These are phyloP conservation scores for Gadus chalcogrammus DNA, from an alignment of 2,113 vertebrate species.

Conservation along the genomic window DNA sequence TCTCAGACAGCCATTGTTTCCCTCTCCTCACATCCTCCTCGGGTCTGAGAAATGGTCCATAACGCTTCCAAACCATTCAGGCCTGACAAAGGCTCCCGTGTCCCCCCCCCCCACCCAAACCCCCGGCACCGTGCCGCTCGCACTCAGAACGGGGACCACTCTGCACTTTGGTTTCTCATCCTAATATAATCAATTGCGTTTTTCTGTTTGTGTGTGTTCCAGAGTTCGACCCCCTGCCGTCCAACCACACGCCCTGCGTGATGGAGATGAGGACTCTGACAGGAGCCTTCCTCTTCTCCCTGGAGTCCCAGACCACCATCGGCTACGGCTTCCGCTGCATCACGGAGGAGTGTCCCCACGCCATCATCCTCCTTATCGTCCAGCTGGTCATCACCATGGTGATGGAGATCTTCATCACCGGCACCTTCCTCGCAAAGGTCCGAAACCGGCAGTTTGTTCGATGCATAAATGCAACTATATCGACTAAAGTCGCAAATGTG, in stretches of 20 bases:
- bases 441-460: not conserved
- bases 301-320: conserved; percentile 97
- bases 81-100: not conserved
- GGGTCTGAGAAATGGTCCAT: too few species aligned
- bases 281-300: conserved; percentile 93
- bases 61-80: not conserved
- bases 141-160: too few species aligned
- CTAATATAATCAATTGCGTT: too few species aligned
- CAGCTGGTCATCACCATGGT: conserved; percentile 96
- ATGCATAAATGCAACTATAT: too few species aligned
- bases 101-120: too few species aligned
- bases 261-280: conserved; percentile 97
- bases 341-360: conserved; percentile 91
- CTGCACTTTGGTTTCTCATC: too few species aligned
- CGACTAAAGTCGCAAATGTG: too few species aligned
- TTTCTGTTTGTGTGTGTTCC: not conserved
- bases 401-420: conserved; percentile 98
- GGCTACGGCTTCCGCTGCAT: conserved; percentile 97
- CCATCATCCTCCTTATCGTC: conserved; percentile 90
- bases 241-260: conserved; percentile 95
- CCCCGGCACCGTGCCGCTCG: too few species aligned
- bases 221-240: conserved; percentile 77
- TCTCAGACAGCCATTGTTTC: too few species aligned
- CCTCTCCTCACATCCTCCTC: too few species aligned
- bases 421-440: conserved; percentile 93